A percentile compares a stretch with the other conserved stretches of the same genome.
phyloP scores from a whole-genome alignment of 1,140 invertebrate genomes.

The Micrasema longulum region DNA sequence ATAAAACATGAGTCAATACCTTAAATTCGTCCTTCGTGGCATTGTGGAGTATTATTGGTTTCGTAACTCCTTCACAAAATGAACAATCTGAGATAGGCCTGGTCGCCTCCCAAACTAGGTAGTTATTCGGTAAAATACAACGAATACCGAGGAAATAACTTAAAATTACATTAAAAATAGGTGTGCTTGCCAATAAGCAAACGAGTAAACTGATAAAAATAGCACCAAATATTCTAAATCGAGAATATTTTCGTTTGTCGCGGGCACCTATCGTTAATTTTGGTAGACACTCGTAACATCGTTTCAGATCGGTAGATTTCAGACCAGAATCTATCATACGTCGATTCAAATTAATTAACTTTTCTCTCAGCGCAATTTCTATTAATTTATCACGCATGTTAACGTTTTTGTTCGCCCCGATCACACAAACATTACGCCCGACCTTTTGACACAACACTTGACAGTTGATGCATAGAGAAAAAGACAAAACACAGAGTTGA shows the following conservation, averaged over 20 bases:
- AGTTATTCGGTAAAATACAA: constrained; percentile 85
- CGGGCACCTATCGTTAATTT: constrained; percentile 11
- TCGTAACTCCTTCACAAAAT: constrained; percentile 75
- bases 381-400: constrained; percentile 33
- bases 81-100: constrained; percentile 84
- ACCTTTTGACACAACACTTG: constrained; percentile 34
- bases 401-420: constrained; percentile 14
- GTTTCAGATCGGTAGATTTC: constrained; percentile 33
- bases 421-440: constrained; percentile 22
- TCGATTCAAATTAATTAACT: constrained; percentile 34
- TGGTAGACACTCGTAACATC: constrained; percentile 34
- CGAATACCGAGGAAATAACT: constrained; percentile 66
- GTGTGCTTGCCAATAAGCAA: constrained; percentile 37
- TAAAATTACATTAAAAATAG: constrained; percentile 43
- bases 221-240: constrained; percentile 38
- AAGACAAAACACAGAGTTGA: too few species aligned
- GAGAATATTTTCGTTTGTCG: constrained; percentile 38
- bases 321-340: constrained; percentile 39
- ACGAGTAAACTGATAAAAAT: constrained; percentile 39
- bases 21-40: constrained; percentile 75
- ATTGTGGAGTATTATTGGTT: constrained; percentile 75
- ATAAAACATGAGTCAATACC: constrained; percentile 48
- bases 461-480: constrained; percentile 24
- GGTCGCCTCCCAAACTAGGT: constrained; percentile 86
- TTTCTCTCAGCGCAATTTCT: constrained; percentile 11